These are phyloP conservation scores for Ophion ventricosus DNA, from an alignment of 2,888 invertebrate species.

Conservation along the genomic window DNA sequence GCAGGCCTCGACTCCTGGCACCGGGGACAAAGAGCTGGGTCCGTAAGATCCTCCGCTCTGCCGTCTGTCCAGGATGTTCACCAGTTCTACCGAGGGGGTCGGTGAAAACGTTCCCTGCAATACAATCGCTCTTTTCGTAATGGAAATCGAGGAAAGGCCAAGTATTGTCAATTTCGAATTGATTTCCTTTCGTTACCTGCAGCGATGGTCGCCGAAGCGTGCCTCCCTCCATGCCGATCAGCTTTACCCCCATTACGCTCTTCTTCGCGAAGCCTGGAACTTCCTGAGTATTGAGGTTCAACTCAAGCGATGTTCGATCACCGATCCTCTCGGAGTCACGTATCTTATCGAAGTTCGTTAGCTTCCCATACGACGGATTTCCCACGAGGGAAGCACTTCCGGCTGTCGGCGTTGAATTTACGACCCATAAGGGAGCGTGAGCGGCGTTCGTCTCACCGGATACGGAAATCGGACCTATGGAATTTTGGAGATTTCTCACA, in stretches of 20 bases:
- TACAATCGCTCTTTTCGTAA: not conserved
- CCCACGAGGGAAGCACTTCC: constrained; percentile 59
- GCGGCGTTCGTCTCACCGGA: constrained; percentile 64
- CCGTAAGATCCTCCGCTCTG: constrained; percentile 81
- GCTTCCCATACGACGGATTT: constrained; percentile 66
- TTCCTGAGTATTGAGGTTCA: constrained; percentile 73
- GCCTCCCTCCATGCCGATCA: constrained; percentile 82
- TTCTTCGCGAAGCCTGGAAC: constrained; percentile 74
- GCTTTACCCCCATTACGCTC: constrained; percentile 80
- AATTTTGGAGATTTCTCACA: constrained; percentile 76
- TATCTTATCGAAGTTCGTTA: constrained; percentile 67
- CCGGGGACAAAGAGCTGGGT: constrained; percentile 81
- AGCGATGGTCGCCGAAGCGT: constrained; percentile 79
- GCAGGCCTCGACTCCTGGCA: constrained; percentile 81
- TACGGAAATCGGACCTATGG: constrained; percentile 69
- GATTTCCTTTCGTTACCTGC: constrained; percentile 72
- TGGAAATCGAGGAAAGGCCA: not conserved
- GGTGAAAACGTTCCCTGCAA: constrained; percentile 81
- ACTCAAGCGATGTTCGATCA: constrained; percentile 78
- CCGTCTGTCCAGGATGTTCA: constrained; percentile 80
- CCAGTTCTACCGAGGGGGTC: constrained; percentile 82
- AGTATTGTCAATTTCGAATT: not conserved
- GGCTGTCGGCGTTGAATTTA: constrained; percentile 57
- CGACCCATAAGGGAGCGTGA: constrained; percentile 57
- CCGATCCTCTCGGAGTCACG: constrained; percentile 67